Evolutionary conservation across 92 coral and sea anemone species (phyloP), one percentile per base, ranked within the genome.

Genomic region (Pocillopora grandis): DNA sequence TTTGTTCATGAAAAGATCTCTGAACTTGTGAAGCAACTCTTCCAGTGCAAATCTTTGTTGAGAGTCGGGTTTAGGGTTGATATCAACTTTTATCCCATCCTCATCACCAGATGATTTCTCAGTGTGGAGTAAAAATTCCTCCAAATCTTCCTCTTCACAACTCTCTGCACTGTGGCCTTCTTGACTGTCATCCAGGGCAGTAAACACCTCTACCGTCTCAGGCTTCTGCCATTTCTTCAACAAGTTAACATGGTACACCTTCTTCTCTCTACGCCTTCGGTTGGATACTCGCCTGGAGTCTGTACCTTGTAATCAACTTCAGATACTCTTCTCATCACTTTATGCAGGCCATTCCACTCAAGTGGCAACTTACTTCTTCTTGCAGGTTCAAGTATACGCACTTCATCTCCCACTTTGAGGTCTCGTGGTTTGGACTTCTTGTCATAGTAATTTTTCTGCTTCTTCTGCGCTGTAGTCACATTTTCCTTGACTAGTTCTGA

Each of bases 301-400:
- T 62, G 3, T 12, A 77, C 71, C 61, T 77, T 49, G 42, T 76
- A 56, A 55, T 55, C 37, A 16, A 76, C 81, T 58, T 27, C 69
- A 9, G 63, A 60, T 5, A 5, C 20, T 17, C 21, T 77, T 18
- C 69, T 67, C 31, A 27, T 31, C 55, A 77, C 52, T 23, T 21
- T n/a, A 61, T 77, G n/a, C 48, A 69, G 81, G 12, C 36, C 62
- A 18, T 31, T 5, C 61, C 77, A 72, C 56, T 49, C 77, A 52
- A 60, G 35, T 15, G 60, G 70, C 58, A 83, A 55, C 77, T 82
- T 74, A 21, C 72, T 36, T 21, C 37, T 73, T 19, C 73, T 77
- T 20, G 62, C 12, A 49, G 63, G 75, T 14, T 55, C 67, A 58
- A 83, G 87, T 35, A 83, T 69, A 15, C 76, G 61, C 21, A 85